These are phyloP conservation scores for Phasianus colchicus DNA, from an alignment of 2,113 vertebrate species.

Conservation along the genomic window DNA sequence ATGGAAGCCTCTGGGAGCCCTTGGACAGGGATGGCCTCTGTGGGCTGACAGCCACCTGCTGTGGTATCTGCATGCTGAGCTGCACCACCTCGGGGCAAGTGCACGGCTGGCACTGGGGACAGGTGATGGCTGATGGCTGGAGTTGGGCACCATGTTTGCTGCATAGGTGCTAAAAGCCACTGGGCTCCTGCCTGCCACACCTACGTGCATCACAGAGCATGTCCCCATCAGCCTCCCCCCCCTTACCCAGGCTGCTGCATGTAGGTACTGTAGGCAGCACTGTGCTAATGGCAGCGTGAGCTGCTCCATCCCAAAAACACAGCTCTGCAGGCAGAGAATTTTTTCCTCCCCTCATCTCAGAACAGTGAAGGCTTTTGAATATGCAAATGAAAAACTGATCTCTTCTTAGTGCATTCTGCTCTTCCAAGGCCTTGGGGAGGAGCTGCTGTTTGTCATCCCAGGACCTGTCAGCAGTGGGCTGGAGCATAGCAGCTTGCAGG, in stretches of 20 bases:
- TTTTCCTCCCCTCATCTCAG: background rate
- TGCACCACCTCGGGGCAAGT: background rate
- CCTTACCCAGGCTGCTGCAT: background rate
- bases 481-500: background rate
- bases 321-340: background rate
- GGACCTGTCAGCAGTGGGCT: background rate
- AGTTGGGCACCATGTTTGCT: background rate
- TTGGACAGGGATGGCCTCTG: background rate
- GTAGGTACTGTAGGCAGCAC: background rate
- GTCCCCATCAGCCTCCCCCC: background rate
- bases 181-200: background rate
- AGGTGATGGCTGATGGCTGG: background rate
- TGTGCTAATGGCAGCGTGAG: background rate
- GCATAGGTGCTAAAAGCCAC: background rate
- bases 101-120: accelerated
- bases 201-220: accelerated
- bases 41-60: background rate
- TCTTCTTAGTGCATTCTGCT: background rate
- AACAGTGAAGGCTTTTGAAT: background rate
- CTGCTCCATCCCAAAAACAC: background rate
- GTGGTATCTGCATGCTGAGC: background rate
- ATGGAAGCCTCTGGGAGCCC: background rate
- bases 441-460: background rate
- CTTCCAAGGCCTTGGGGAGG: background rate
- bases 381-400: background rate